Evolutionary conservation across 2,797 vertebrate species (phyloP), one percentile per base, ranked within the genome.

Genomic region (Trichosurus vulpecula): DNA sequence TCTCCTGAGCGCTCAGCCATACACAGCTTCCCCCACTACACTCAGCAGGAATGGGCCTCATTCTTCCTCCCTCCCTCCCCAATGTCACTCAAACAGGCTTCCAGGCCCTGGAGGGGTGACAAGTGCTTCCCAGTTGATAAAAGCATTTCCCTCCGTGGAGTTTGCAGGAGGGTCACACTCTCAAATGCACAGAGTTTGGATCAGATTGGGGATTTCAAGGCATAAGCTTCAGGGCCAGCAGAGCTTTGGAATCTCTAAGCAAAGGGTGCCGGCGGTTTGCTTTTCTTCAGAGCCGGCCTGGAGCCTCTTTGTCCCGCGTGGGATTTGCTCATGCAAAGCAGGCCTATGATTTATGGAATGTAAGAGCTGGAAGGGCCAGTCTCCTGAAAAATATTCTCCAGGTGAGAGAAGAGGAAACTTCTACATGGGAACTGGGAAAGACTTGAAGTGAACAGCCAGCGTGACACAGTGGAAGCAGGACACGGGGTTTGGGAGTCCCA

Each of bases 121-220:
- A 94, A 95, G 52, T 41, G 54, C 57, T 96, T 97, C 94, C 47
- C 66, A 94, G 91, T 91, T 74, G 96, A 94, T 90, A 93, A 95
- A 94, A 97, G 92, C n/a, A 54, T 93, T 57, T 96, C 92, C 52
- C 6, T 0, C 29, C 55, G 1, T 0, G 2, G 91, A 93, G 52
- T 51, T 52, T 90, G 91, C n/a, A 55, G 41, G 35, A 74, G 5
- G 92, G n/a, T 52, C 92, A 87, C 41, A 22, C n/a, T 31, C 2
- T 41, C 93, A 92, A 66, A 58, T 35, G 54, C 54, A 31, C 30
- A 52, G 54, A 89, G 54, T 91, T 92, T 27, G 35, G 52, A 52
- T 25, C 74, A 31, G 10, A 47, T 4, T 4, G 22, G 25, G 41
- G 74, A 25, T 91, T 94, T 95, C 54, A 93, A 52, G 81, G 92